Conservation (phyloP, 2,113 vertebrate genomes). For the Ictidomys tridecemlineatus region DNA sequence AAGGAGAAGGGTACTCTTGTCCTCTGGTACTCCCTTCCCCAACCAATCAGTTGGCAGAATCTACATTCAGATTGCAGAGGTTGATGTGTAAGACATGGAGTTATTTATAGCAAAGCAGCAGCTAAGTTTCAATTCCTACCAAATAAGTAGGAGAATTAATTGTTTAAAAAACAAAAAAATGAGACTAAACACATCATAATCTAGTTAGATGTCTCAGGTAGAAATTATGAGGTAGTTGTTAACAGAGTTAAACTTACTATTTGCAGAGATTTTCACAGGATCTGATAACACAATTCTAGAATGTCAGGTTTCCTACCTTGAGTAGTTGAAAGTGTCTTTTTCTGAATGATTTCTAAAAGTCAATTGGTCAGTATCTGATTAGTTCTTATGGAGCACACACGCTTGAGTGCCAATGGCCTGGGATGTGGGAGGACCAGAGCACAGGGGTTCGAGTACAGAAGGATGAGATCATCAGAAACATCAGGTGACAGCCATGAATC, state of each 20-base stretch:
- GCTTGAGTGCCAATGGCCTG: not conserved
- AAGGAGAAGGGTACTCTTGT: not conserved
- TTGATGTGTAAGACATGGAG: not conserved
- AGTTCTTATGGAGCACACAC: not conserved
- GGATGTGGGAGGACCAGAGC: not conserved
- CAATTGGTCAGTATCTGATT: not conserved
- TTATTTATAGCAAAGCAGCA: not conserved
- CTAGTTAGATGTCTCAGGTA: not conserved
- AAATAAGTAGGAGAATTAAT: not conserved
- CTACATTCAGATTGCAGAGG: not conserved
- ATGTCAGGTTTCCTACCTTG: not conserved
- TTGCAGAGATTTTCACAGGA: not conserved
- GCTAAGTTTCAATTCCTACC: not conserved
- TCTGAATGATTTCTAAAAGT: not conserved
- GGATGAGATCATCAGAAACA: not conserved
- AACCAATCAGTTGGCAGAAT: not conserved
- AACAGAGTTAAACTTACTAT: not conserved
- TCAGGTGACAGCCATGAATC: not conserved
- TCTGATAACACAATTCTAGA: not conserved
- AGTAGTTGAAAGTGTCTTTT: not conserved
- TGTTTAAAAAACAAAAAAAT: not conserved
- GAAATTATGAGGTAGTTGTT: not conserved
- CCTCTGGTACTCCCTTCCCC: not conserved
- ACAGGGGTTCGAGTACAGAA: not conserved
- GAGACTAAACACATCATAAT: not conserved